Percentiles rank a stretch among this genome's conserved stretches.
Conservation (phyloP, 2,797 vertebrate species). For the Kryptopterus vitreolus region DNA sequence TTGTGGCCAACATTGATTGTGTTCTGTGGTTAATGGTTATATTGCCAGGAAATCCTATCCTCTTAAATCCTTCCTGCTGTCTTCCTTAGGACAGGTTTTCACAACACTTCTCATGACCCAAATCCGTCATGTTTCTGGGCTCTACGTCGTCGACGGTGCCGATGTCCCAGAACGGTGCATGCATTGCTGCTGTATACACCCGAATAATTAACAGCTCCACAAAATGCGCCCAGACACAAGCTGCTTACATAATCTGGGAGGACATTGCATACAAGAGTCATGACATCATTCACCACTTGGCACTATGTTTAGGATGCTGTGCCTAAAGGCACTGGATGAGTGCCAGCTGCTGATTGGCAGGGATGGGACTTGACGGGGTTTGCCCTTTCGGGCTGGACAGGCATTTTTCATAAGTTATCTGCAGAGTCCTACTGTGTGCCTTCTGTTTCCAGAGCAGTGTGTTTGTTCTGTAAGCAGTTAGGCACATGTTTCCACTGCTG, state of each 20-base stretch:
- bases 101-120: constrained; percentile 44
- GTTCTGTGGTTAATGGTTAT: not conserved
- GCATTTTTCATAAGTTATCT: constrained; percentile 20
- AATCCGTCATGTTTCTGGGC: constrained; percentile 46
- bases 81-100: constrained; percentile 32
- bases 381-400: constrained; percentile 25
- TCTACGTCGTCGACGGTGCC: constrained; percentile 17
- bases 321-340: constrained; percentile 25
- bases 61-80: constrained; percentile 26
- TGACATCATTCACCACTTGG: constrained; percentile 5
- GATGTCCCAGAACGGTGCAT: constrained; percentile 36
- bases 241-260: constrained; percentile 39
- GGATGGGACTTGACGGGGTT: constrained; percentile 41
- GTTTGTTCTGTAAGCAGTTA: constrained; percentile 35
- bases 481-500: constrained; percentile 23
- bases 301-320: constrained; percentile 7
- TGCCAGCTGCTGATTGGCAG: constrained; percentile 36
- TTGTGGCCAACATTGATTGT: not conserved
- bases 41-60: constrained; percentile 20
- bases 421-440: constrained; percentile 14
- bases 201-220: constrained; percentile 37
- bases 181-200: constrained; percentile 27
- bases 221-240: constrained; percentile 32
- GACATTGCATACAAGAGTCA: constrained; percentile 15
- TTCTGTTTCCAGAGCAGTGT: constrained; percentile 18